Evolutionary conservation across 2,888 invertebrate species (phyloP).

Genomic region (Nymphalis c-album): DNA sequence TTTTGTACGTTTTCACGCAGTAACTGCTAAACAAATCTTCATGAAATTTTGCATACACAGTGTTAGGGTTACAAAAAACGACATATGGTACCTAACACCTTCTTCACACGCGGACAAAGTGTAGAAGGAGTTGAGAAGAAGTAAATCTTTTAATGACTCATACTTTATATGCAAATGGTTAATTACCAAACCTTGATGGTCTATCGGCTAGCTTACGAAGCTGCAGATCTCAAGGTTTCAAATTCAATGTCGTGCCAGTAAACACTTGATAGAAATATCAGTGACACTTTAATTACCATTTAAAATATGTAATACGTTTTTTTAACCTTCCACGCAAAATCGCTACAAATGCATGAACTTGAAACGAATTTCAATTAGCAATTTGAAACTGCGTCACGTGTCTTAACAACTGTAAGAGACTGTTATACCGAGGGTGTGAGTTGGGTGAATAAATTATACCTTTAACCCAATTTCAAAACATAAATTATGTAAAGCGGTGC

Average conservation of each 20-base stretch:
- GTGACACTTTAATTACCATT: background rate
- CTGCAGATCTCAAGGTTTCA: too few species aligned
- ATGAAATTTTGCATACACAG: too few species aligned
- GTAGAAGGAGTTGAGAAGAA: background rate
- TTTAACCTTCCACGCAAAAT: background rate
- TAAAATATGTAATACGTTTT: background rate
- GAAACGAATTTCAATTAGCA: slow-evolving; percentile 15
- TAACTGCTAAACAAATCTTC: too few species aligned
- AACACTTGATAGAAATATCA: too few species aligned
- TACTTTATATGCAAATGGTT: background rate
- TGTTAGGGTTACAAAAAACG: too few species aligned
- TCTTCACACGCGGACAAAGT: too few species aligned
- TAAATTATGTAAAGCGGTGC: slow-evolving; percentile 34
- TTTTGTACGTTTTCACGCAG: too few species aligned
- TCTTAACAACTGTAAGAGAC: slow-evolving; percentile 20
- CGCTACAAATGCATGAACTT: background rate
- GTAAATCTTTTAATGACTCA: background rate
- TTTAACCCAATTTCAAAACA: slow-evolving; percentile 34
- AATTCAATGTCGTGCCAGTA: too few species aligned
- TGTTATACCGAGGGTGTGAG: slow-evolving; percentile 26
- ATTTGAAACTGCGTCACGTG: slow-evolving; percentile 13
- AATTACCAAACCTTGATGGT: too few species aligned
- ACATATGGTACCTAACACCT: too few species aligned
- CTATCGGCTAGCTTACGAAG: too few species aligned
- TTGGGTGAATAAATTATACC: slow-evolving; percentile 33